Evolutionary conservation across 1,140 invertebrate species (phyloP), one percentile per base, ranked within the genome.

Genomic region (Cotesia typhae): DNA sequence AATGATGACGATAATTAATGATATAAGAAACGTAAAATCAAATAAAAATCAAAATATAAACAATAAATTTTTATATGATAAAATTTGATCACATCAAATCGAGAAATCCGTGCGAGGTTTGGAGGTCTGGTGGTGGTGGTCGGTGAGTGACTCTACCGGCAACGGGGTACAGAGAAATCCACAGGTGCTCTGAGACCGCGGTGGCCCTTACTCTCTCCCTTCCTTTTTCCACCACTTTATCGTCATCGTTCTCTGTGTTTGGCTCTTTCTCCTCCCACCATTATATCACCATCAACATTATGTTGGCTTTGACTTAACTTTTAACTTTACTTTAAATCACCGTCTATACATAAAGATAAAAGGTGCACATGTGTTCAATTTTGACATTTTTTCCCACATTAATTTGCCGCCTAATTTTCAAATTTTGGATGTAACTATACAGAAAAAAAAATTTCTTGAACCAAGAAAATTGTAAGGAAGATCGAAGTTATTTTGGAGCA

Each of bases 111-210:
- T 47, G 64, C 36, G 70, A 52, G 71, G 71, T 78, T 82, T 75
- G 80, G 79, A 77, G 80, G 80, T 83, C 76, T 79, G 80, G 83
- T 85, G 81, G 83, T 85, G 84, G 83, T 84, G 84, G 83, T 82
- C 83, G 84, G 79, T 80, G 85, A 87, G 83, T 85, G 84, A 86
- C 85, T 87, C 85, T 83, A 80, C 80, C 78, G 78, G 71, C 79
- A 78, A 77, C 79, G 79, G 78, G 78, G 78, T 80, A 80, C 76
- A 67, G 38, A 76, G 71, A 83, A 83, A 87, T 86, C 85, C 83
- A 86, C 84, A 86, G 85, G 84, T 87, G 85, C 84, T 83, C 80
- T 47, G 76, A 74, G 77, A 77, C 79, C 71, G 47, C 36, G 9
- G 70, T 53, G 65, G 75, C 68, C 70, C 52, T 72, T 64, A 74